Evolutionary conservation across 2,888 invertebrate genomes (phyloP).

Genomic region (Sphaerophoria rueppellii): DNA sequence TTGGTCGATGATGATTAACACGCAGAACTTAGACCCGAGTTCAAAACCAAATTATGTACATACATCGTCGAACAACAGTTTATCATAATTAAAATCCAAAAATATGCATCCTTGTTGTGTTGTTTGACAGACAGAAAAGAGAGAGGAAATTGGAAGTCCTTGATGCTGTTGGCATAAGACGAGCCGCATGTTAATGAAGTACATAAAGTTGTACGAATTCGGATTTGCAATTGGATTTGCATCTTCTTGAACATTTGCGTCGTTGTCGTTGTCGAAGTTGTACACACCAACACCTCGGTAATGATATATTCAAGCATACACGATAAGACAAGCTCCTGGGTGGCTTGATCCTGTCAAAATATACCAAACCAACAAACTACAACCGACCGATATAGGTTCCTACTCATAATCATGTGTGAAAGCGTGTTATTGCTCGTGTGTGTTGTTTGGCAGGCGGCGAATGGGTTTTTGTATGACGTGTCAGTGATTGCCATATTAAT

Average conservation of each 20-base stretch:
- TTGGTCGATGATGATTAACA: constrained; percentile 39
- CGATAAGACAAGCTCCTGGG: neutral
- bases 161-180: constrained; percentile 44
- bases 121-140: neutral
- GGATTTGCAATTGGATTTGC: constrained; percentile 50
- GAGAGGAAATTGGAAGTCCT: too few relatives aligned
- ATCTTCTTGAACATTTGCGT: neutral
- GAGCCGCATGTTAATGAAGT: constrained; percentile 64
- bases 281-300: constrained; percentile 6
- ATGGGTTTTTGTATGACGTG: constrained; percentile 44
- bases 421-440: constrained; percentile 42
- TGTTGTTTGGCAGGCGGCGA: constrained; percentile 1
- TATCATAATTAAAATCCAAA: constrained; percentile 68
- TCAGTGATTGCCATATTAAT: constrained; percentile 71
- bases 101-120: constrained; percentile 5
- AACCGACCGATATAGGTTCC: neutral
- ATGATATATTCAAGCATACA: constrained; percentile 13
- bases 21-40: constrained; percentile 34
- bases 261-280: neutral
- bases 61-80: constrained; percentile 45
- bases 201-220: constrained; percentile 21
- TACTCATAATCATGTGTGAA: constrained; percentile 33
- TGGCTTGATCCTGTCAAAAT: constrained; percentile 16
- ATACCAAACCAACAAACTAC: neutral
- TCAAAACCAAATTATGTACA: constrained; percentile 37